Evolutionary conservation across 2,888 invertebrate genomes (phyloP).

Genomic region (Drosophila sordidula): DNA sequence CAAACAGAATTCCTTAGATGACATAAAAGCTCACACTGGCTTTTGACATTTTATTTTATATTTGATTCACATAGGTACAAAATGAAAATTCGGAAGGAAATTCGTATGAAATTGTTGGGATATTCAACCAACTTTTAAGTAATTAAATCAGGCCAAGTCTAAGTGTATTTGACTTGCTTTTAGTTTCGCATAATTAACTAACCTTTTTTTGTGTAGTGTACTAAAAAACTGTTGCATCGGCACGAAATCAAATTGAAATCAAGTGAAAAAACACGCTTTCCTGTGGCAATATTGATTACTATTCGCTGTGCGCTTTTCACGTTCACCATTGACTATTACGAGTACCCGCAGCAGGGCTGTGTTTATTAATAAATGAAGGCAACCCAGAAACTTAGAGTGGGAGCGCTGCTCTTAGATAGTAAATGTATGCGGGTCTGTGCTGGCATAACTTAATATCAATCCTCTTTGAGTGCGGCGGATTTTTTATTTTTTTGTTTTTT

Average conservation of each 20-base stretch:
- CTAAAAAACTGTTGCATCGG: constrained; percentile 28
- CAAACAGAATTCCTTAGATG: no score
- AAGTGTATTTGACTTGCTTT: no score
- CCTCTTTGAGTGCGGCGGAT: constrained; percentile 15
- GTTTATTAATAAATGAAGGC: constrained; percentile 48
- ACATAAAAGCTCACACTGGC: background rate
- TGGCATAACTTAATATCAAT: background rate
- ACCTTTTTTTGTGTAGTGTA: constrained; percentile 6
- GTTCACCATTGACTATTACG: constrained; percentile 24
- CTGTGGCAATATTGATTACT: constrained; percentile 42
- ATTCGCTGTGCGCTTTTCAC: constrained; percentile 9
- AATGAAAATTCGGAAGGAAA: no score
- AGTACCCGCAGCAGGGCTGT: constrained; percentile 11
- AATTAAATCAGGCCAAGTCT: no score
- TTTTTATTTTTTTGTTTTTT: background rate
- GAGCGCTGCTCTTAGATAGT: constrained; percentile 18
- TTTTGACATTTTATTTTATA: no score
- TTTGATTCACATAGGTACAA: no score
- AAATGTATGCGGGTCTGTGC: constrained; percentile 26
- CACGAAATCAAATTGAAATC: constrained; percentile 22
- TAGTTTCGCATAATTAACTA: background rate
- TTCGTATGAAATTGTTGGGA: no score
- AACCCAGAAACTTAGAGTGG: background rate
- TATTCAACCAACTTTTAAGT: no score
- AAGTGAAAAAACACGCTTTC: background rate